Evolutionary conservation across 1,140 invertebrate genomes (phyloP).

Genomic region (Lycorma delicatula): DNA sequence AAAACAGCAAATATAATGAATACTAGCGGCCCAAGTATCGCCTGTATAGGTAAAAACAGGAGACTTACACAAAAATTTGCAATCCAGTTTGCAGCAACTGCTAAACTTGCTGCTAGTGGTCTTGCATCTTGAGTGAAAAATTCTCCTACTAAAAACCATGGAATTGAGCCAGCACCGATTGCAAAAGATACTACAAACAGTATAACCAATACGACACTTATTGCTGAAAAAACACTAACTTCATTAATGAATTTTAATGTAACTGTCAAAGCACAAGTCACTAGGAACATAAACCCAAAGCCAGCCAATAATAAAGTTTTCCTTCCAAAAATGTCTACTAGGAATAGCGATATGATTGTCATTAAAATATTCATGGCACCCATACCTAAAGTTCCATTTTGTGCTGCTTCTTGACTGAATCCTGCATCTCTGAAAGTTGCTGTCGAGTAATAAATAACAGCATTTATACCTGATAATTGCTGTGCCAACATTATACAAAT

Average conservation of each 20-base stretch:
- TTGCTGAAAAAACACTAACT: conserved; percentile 16
- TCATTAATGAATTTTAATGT: conserved; percentile 11
- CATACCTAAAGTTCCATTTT: conserved; percentile 77
- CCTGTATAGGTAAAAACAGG: conserved; percentile 56
- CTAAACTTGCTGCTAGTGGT: conserved; percentile 68
- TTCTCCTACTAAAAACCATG: conserved; percentile 88
- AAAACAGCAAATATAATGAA: conserved; percentile 67
- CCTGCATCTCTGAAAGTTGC: conserved; percentile 65
- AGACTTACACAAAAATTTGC: conserved; percentile 76
- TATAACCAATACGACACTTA: conserved; percentile 62
- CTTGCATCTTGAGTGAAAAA: conserved; percentile 70
- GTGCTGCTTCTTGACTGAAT: conserved; percentile 47
- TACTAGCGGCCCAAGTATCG: conserved; percentile 52
- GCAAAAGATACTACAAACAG: conserved; percentile 75
- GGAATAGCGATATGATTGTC: conserved; percentile 70
- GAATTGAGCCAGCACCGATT: conserved; percentile 76
- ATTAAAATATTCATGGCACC: conserved; percentile 79
- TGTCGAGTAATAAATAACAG: conserved; percentile 81
- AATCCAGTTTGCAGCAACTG: conserved; percentile 75
- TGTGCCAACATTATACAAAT: conserved; percentile 80
- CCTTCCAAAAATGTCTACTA: conserved; percentile 49
- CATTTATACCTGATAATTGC: conserved; percentile 83
- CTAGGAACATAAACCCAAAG: conserved; percentile 42
- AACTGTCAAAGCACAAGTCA: conserved; percentile 42
- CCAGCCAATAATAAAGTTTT: conserved; percentile 45